These are phyloP conservation scores for Gallirallus australis DNA, from an alignment of 2,797 vertebrate genomes.

Conservation along the genomic window DNA sequence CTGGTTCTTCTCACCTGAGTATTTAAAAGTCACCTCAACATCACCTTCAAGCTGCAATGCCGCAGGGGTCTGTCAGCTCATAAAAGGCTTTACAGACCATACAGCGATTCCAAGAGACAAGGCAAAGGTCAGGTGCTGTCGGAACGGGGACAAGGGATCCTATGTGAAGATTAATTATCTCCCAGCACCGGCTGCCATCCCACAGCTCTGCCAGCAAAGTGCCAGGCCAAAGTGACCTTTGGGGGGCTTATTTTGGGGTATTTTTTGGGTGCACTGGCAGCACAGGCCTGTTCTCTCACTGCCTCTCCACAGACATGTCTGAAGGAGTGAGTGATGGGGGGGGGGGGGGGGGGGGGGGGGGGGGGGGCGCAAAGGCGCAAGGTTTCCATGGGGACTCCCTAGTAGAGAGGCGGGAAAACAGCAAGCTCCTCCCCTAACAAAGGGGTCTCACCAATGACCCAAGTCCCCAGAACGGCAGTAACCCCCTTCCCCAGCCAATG, in stretches of 20 bases:
- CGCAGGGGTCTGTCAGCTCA: neutral
- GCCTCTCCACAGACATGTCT: fast-evolving
- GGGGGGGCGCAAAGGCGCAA: neutral
- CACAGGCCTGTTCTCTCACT: neutral
- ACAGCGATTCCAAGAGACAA: neutral
- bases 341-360: too few relatives aligned
- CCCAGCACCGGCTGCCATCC: fast-evolving
- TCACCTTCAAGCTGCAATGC: fast-evolving
- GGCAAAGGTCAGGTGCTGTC: neutral
- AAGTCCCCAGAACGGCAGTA: fast-evolving
- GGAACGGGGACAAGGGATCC: neutral
- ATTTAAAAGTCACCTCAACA: neutral
- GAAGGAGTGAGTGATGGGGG: neutral
- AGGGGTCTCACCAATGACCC: neutral
- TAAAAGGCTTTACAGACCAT: neutral
- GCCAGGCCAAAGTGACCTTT: too few relatives aligned
- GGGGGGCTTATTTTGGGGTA: neutral
- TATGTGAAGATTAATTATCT: too few relatives aligned
- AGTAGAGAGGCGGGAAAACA: neutral
- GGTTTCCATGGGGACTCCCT: fast-evolving
- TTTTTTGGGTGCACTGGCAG: neutral
- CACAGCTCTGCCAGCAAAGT: too few relatives aligned
- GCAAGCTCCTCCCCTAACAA: neutral
- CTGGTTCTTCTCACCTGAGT: neutral
- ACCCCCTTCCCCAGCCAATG: neutral